Conservation (phyloP, 2,888 invertebrate species). For the Leptothorax acervorum region DNA sequence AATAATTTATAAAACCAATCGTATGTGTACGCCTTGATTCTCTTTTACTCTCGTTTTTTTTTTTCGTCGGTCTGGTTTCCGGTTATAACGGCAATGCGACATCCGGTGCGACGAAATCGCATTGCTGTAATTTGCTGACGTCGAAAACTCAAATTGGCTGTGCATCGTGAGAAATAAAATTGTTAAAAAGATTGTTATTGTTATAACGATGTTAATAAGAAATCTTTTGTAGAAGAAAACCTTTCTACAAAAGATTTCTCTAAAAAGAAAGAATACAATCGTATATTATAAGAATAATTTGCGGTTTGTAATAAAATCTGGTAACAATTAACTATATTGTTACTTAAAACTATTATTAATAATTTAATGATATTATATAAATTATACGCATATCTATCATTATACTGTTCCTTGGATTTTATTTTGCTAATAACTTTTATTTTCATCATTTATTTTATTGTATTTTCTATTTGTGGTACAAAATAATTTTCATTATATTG, state of each 20-base stretch:
- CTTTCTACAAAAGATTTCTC: background rate
- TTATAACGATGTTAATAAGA: background rate
- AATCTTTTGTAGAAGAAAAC: background rate
- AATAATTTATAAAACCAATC: constrained; percentile 11
- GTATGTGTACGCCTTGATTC: background rate
- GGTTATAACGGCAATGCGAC: constrained; percentile 32
- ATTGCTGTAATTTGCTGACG: background rate
- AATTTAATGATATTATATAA: background rate
- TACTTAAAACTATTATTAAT: background rate
- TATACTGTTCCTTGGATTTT: background rate
- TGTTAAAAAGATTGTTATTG: constrained; percentile 7
- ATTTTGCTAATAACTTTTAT: background rate
- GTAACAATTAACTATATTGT: background rate
- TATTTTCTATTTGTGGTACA: background rate
- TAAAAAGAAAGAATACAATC: background rate
- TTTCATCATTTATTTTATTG: background rate
- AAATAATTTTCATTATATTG: background rate
- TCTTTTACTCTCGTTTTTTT: constrained; percentile 28
- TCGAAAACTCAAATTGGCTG: background rate
- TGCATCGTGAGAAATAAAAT: constrained; percentile 13
- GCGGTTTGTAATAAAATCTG: background rate
- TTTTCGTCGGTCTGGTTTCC: constrained; percentile 22
- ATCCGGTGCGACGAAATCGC: constrained; percentile 29
- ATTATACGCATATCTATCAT: background rate
- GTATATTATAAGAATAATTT: background rate